Evolutionary conservation across 2,888 invertebrate genomes (phyloP), one percentile per base, ranked within the genome.

Genomic region (Helicoverpa assulta): DNA sequence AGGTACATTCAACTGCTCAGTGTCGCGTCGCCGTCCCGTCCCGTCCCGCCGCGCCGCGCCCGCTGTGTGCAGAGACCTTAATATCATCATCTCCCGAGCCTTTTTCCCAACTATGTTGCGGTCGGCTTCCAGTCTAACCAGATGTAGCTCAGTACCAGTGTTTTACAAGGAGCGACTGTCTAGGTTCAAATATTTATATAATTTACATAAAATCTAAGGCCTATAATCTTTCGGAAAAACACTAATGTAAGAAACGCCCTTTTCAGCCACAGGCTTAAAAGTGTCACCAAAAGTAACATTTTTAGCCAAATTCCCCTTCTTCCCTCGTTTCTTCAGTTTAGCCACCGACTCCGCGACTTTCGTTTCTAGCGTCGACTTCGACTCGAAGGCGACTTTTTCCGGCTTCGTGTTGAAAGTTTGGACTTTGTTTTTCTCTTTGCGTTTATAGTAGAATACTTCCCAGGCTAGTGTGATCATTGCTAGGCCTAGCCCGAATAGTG

Each of bases 401-500:
- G 88, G 64, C 21, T 84, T 86, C 0, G 82, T 74, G 6, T 90
- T 90, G 14, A 91, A 53, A 0, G 68, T 62, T 65, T 89, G 85
- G 0, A 92, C 82, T 79, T 92, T 93, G 43, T 92, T 95, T 69
- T 91, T 95, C 61, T 95, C 94, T 82, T 96, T 96, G 0, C 96
- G 90, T 71, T 96, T 96, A 88, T 98, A 98, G 85, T 98, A 98
- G 70, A 98, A 95, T 0, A 99, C 97, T 91, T 99, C 99, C 84
- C 97, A 97, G 0, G 97, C 97, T 19, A 99, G 91, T 0, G 98
- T 98, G 0, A 98, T 89, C 98, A 99, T 98, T 0, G 99, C 98
- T 62, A 99, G 88, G 0, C 97, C 97, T 4, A 99, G 91, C 0
- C 99, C 99, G 87, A 98, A 98, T 0, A 98, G 93, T 0, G 98